These are phyloP conservation scores for Pachliopta kotzebuea DNA, from an alignment of 2,888 invertebrate genomes.

Conservation along the genomic window DNA sequence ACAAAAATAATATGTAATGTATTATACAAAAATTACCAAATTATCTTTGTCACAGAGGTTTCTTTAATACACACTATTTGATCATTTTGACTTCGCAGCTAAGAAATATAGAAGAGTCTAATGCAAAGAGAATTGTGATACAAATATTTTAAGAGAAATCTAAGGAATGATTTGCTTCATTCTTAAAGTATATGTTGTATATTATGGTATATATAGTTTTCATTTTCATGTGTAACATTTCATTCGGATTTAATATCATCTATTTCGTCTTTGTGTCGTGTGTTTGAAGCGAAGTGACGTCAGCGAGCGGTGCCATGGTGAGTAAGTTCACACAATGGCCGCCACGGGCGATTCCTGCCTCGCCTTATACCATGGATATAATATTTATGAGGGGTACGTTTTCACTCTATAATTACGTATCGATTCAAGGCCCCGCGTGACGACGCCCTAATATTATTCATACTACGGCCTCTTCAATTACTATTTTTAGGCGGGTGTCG, in stretches of 20 bases:
- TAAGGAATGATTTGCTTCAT: too few relatives aligned
- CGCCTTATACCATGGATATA: constrained; percentile 69
- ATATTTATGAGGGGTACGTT: constrained; percentile 77
- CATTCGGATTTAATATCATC: neutral
- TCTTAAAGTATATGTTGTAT: neutral
- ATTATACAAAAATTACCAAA: too few relatives aligned
- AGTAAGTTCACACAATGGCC: constrained; percentile 57
- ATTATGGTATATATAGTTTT: too few relatives aligned
- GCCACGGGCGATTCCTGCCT: constrained; percentile 72
- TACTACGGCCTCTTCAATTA: constrained; percentile 67
- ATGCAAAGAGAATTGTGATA: too few relatives aligned
- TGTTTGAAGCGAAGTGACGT: constrained; percentile 40
- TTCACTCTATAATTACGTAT: constrained; percentile 78
- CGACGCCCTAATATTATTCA: constrained; percentile 77
- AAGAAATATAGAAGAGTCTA: too few relatives aligned
- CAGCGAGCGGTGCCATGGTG: constrained; percentile 49
- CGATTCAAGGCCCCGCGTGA: constrained; percentile 66
- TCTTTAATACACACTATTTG: too few relatives aligned
- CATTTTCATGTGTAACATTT: neutral
- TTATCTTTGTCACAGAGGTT: too few relatives aligned
- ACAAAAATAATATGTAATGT: too few relatives aligned
- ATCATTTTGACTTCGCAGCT: too few relatives aligned
- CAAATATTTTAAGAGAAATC: too few relatives aligned
- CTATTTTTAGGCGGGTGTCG: constrained; percentile 50
- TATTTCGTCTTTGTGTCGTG: constrained; percentile 22